These are phyloP conservation scores for Pterocles gutturalis DNA, from an alignment of 2,113 vertebrate species.

Conservation along the genomic window DNA sequence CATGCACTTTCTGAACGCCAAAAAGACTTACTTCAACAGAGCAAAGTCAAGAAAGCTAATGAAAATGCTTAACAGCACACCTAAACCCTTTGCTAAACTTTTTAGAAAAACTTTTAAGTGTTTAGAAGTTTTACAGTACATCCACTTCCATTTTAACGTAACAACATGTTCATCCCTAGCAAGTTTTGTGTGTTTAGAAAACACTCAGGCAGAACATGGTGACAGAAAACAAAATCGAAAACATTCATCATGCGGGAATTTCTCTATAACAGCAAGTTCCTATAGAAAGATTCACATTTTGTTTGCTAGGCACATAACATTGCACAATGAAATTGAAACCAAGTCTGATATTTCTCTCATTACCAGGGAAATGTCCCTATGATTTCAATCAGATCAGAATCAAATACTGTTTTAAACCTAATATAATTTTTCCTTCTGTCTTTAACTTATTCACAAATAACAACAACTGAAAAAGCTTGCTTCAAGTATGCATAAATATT, in stretches of 20 bases:
- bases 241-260: background rate
- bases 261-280: background rate
- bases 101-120: background rate
- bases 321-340: background rate
- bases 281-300: background rate
- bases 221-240: background rate
- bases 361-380: background rate
- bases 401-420: background rate
- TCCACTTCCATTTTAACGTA: background rate
- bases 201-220: background rate
- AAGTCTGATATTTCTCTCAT: background rate
- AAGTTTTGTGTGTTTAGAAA: background rate
- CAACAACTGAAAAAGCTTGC: background rate
- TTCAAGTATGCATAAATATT: background rate
- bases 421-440: background rate
- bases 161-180: background rate
- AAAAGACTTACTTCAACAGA: background rate
- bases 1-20: fast-evolving
- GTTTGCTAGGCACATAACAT: background rate
- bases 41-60: background rate
- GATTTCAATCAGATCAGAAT: background rate
- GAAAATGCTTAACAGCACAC: background rate
- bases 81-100: background rate
- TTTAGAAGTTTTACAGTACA: background rate
- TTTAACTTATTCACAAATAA: background rate